These are phyloP conservation scores for Drosophila rhopaloa DNA, from an alignment of 1,140 invertebrate genomes.

Conservation along the genomic window DNA sequence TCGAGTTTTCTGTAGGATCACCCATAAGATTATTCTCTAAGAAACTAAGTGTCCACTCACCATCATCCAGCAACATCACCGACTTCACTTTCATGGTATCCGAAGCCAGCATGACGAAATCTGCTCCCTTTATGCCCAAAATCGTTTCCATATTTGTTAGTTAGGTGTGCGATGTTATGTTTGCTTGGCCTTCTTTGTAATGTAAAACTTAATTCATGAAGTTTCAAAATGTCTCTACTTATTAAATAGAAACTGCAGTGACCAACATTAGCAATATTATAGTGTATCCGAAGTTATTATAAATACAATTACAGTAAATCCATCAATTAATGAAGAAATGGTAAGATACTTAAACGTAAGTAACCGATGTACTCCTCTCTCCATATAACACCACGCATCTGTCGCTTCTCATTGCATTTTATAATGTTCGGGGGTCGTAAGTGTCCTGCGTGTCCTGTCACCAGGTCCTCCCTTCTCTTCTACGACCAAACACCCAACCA, in stretches of 20 bases:
- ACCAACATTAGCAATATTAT: no score
- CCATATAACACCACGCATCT: slow-evolving; percentile 6
- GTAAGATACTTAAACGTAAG: background rate
- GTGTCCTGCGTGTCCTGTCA: slow-evolving; percentile 17
- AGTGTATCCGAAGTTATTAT: no score
- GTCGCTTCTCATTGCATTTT: slow-evolving; percentile 21
- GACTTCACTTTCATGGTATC: slow-evolving; percentile 8
- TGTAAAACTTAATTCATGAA: no score
- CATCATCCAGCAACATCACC: slow-evolving; percentile 8
- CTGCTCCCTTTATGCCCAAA: slow-evolving; percentile 40
- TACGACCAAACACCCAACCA: slow-evolving; percentile 8
- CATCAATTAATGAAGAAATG: background rate
- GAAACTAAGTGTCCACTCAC: slow-evolving; percentile 2
- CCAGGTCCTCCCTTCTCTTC: background rate
- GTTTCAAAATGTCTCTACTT: no score
- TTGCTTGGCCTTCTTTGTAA: background rate
- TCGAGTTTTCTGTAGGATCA: slow-evolving; percentile 9
- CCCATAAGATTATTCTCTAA: background rate
- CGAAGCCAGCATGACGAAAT: slow-evolving; percentile 44
- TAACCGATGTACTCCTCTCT: no score
- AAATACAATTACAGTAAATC: no score
- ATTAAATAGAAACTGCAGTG: no score
- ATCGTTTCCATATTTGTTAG: slow-evolving; percentile 38
- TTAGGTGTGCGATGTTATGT: background rate
- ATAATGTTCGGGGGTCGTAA: background rate